Conservation (phyloP, 2,113 vertebrate species). For the Pao palembangensis region DNA sequence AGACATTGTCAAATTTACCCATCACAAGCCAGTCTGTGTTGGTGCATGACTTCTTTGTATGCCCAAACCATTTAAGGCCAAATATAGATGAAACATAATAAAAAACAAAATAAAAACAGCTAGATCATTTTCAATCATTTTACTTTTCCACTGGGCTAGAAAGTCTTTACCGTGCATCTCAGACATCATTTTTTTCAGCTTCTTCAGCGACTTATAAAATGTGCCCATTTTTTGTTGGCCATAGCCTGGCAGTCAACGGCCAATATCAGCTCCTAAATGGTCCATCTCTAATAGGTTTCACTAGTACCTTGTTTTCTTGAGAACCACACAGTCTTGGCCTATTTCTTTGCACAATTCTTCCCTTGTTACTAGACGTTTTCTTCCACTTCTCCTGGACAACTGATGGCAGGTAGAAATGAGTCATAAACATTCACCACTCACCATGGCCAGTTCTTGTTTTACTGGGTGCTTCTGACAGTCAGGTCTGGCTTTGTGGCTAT, state of each 20-base stretch:
- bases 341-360: slow-evolving; percentile 61
- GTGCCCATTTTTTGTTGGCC: slow-evolving; percentile 70
- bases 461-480: slow-evolving; percentile 64
- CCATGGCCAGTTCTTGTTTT: slow-evolving; percentile 61
- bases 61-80: slow-evolving; percentile 32
- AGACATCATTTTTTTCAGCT: slow-evolving; percentile 36
- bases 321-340: slow-evolving; percentile 59
- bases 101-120: slow-evolving; percentile 56
- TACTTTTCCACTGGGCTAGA: slow-evolving; percentile 50
- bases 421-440: slow-evolving; percentile 69
- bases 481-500: slow-evolving; percentile 36
- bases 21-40: slow-evolving; percentile 18
- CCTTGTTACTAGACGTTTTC: slow-evolving; percentile 60
- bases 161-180: slow-evolving; percentile 42
- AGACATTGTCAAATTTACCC: slow-evolving; percentile 53
- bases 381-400: slow-evolving; percentile 41
- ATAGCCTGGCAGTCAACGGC: slow-evolving; percentile 51
- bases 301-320: slow-evolving; percentile 67
- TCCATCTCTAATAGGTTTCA: slow-evolving; percentile 72
- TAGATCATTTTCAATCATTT: slow-evolving; percentile 51
- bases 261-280: slow-evolving; percentile 71
- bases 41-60: slow-evolving; percentile 33
- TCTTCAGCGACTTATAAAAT: slow-evolving; percentile 62
- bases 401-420: slow-evolving; percentile 72
- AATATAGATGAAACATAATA: slow-evolving; percentile 36